Evolutionary conservation across 2,113 vertebrate genomes (phyloP).

Genomic region (Mungos mungo): DNA sequence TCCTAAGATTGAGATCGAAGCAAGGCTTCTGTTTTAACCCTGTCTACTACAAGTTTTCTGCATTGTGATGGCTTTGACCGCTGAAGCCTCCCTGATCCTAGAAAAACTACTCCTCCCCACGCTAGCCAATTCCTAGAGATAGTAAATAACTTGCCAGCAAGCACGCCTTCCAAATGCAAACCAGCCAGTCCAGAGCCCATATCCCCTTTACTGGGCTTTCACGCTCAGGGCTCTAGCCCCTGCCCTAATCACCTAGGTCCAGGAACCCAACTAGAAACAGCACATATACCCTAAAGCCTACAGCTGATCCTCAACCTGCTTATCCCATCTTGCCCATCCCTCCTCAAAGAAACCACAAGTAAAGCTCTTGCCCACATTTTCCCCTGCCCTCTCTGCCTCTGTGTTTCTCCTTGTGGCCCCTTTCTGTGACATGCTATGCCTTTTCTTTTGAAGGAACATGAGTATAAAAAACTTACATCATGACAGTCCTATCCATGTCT

Average conservation of each 20-base stretch:
- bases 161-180: not conserved
- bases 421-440: not conserved
- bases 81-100: not conserved
- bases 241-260: not conserved
- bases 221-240: too few species aligned
- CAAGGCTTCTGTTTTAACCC: not conserved
- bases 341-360: not conserved
- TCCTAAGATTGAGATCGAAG: not conserved
- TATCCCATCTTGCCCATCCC: not conserved
- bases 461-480: not conserved
- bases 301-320: not conserved
- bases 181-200: not conserved
- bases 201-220: not conserved
- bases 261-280: not conserved
- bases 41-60: not conserved
- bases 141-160: not conserved
- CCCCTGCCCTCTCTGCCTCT: not conserved
- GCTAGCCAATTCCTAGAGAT: not conserved
- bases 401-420: not conserved
- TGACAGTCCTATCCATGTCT: not conserved
- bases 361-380: not conserved
- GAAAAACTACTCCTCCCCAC: not conserved
- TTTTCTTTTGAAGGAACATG: not conserved
- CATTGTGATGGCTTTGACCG: not conserved
- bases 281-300: not conserved